phyloP scores from a whole-genome alignment of 2,113 vertebrate species.

The Siniperca chuatsi region DNA sequence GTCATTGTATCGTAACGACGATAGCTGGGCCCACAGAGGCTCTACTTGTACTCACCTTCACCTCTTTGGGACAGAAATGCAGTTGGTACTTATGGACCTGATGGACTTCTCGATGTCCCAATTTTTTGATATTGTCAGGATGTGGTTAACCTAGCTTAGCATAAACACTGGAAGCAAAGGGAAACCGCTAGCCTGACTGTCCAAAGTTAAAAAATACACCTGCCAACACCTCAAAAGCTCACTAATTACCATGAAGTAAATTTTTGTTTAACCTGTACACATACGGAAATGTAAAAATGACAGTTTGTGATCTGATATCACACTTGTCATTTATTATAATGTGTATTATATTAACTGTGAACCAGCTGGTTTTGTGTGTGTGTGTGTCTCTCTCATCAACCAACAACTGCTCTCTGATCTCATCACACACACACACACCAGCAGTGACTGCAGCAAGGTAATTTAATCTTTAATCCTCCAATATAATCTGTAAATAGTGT shows the following conservation, averaged over 20 bases:
- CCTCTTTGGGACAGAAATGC: background rate
- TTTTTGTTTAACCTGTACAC: too few species aligned
- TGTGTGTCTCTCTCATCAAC: background rate
- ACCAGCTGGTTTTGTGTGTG: background rate
- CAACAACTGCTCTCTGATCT: conserved; percentile 44
- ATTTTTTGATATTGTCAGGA: background rate
- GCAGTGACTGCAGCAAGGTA: conserved; percentile 42
- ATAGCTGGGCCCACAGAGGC: background rate
- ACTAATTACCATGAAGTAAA: too few species aligned
- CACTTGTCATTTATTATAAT: conserved; percentile 6
- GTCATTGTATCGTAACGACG: background rate
- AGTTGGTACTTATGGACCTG: background rate
- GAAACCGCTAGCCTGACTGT: background rate
- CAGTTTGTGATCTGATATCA: background rate
- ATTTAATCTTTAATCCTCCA: conserved; percentile 66
- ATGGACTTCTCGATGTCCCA: background rate
- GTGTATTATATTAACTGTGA: conserved; percentile 17
- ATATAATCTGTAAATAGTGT: conserved; percentile 68
- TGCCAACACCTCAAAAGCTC: too few species aligned
- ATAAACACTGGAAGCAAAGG: background rate
- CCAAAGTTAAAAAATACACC: background rate
- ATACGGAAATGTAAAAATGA: too few species aligned
- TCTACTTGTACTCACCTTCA: background rate
- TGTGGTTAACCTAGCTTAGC: background rate
- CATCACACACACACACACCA: conserved; percentile 11